Conservation (phyloP, 2,113 vertebrate species). For the Eonycteris spelaea region DNA sequence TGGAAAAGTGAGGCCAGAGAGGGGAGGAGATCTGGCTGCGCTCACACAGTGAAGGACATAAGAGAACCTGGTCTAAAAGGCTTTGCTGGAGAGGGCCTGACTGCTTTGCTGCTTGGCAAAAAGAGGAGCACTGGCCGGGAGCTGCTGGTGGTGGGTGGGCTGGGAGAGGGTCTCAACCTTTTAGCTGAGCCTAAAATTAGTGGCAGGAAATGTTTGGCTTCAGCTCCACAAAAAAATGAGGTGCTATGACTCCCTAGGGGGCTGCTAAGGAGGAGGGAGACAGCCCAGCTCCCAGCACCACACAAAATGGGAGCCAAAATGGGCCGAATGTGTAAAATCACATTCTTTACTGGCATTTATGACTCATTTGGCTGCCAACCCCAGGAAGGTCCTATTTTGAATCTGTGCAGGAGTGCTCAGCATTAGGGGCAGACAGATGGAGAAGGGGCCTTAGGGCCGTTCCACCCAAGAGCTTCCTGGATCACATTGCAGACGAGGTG, state of each 20-base stretch:
- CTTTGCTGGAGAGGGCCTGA: not conserved
- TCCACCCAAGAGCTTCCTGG: not conserved
- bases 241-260: slow-evolving; percentile 39
- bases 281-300: not conserved
- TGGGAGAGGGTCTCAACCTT: slow-evolving; percentile 45
- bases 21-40: not conserved
- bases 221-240: slow-evolving; percentile 14
- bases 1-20: slow-evolving; percentile 20
- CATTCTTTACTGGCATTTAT: slow-evolving; percentile 60
- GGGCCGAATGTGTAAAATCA: slow-evolving; percentile 45
- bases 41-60: not conserved
- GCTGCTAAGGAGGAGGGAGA: slow-evolving; percentile 53
- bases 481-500: not conserved
- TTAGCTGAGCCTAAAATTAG: slow-evolving; percentile 58
- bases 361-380: slow-evolving; percentile 48
- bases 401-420: slow-evolving; percentile 4
- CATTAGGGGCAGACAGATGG: not conserved
- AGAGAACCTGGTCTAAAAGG: not conserved
- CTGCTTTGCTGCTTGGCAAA: not conserved
- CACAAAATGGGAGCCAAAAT: not conserved
- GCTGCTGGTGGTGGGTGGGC: not conserved
- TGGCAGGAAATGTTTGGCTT: slow-evolving; percentile 48
- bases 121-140: not conserved
- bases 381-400: slow-evolving; percentile 45
- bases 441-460: not conserved